phyloP scores from a whole-genome alignment of 2,888 invertebrate genomes.

The Venusia cambrica region DNA sequence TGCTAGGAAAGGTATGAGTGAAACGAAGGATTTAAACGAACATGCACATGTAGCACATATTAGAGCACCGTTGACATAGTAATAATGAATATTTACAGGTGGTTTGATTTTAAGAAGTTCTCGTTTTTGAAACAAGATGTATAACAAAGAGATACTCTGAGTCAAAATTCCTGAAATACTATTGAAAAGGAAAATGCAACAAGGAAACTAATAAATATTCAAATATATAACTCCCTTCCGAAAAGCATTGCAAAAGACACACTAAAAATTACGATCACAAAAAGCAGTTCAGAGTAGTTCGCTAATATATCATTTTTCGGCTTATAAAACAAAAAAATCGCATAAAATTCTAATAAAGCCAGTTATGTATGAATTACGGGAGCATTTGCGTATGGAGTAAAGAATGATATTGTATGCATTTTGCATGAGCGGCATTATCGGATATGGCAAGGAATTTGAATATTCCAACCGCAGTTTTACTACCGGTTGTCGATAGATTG shows the following conservation, averaged over 20 bases:
- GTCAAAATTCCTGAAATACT: no score
- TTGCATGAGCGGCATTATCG: conserved; percentile 76
- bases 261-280: conserved; percentile 13
- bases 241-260: conserved; percentile 9
- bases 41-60: no score
- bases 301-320: conserved; percentile 21
- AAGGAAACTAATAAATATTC: no score
- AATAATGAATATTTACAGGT: no score
- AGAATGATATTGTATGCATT: conserved; percentile 80
- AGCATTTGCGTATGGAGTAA: conserved; percentile 71
- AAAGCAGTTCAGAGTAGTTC: conserved; percentile 9
- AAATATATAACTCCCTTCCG: conserved; percentile 16
- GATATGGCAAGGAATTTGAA: conserved; percentile 74
- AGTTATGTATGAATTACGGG: conserved; percentile 75
- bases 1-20: no score
- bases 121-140: no score
- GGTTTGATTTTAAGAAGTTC: no score
- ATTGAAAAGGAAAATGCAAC: no score
- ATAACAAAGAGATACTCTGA: no score
- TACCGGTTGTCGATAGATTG: conserved; percentile 32
- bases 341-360: conserved; percentile 75
- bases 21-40: no score
- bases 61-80: no score
- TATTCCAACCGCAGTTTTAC: conserved; percentile 53
- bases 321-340: conserved; percentile 53